These are phyloP conservation scores for Isotomurus palustris DNA, from an alignment of 2,888 invertebrate species.

Conservation along the genomic window DNA sequence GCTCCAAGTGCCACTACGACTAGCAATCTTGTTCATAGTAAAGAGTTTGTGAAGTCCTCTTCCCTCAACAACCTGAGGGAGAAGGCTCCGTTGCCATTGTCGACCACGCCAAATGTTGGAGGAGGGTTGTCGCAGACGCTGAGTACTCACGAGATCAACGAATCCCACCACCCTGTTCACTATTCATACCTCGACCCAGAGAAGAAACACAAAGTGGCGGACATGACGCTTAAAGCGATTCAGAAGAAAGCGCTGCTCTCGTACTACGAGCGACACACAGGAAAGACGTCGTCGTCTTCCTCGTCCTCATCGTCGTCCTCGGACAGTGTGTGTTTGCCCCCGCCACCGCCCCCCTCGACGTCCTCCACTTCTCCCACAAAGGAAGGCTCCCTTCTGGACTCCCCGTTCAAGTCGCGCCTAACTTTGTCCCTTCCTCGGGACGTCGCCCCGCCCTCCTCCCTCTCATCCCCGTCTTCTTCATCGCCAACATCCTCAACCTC, in stretches of 20 bases:
- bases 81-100: conserved; percentile 17
- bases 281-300: conserved; percentile 34
- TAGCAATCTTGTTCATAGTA: conserved; percentile 10
- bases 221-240: conserved; percentile 68
- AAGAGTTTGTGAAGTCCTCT: conserved; percentile 25
- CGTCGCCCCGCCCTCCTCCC: conserved; percentile 17
- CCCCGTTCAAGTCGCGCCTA: conserved; percentile 34
- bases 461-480: too few relatives aligned
- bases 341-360: too few relatives aligned
- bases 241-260: conserved; percentile 77
- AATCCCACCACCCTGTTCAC: conserved; percentile 53
- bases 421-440: conserved; percentile 42
- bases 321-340: too few relatives aligned
- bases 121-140: too few relatives aligned
- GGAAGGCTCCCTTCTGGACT: too few relatives aligned
- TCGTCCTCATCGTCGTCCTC: conserved; percentile 10
- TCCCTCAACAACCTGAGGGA: conserved; percentile 23
- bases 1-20: neutral
- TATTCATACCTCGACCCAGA: conserved; percentile 69
- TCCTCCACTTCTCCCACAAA: too few relatives aligned
- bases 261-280: conserved; percentile 67
- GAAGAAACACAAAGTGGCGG: conserved; percentile 66
- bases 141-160: too few relatives aligned
- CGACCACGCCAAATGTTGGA: neutral
- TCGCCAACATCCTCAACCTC: too few relatives aligned